These are phyloP conservation scores for Bubo bubo DNA, from an alignment of 2,113 vertebrate species.

Conservation along the genomic window DNA sequence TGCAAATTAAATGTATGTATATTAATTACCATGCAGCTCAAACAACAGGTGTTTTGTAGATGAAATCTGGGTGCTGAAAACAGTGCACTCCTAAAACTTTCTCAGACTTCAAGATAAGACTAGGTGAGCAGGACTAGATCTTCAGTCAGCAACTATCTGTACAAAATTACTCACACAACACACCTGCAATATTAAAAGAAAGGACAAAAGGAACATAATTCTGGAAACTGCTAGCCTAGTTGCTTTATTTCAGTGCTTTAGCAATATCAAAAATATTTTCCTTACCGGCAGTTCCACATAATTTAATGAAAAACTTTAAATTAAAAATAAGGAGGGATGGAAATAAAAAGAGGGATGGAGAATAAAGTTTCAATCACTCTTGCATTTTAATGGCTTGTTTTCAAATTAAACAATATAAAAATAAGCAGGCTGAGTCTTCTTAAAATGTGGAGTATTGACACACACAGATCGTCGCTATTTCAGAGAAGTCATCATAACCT, in stretches of 20 bases:
- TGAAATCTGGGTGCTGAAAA: background rate
- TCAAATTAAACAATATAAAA: background rate
- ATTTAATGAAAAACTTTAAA: background rate
- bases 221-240: conserved; percentile 7
- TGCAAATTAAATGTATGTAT: background rate
- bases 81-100: background rate
- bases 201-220: background rate
- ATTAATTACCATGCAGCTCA: background rate
- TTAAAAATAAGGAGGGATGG: background rate
- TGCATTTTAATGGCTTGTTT: background rate
- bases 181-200: background rate
- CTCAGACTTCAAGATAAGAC: background rate
- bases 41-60: background rate
- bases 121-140: background rate
- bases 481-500: background rate
- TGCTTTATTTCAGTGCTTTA: background rate
- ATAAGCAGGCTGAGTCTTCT: background rate
- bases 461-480: background rate
- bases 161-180: background rate
- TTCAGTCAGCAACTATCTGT: background rate
- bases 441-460: background rate
- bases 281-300: background rate
- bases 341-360: background rate
- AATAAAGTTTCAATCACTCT: background rate
- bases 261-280: background rate